Base-by-base conservation (phyloP, 1,140 invertebrate genomes). In the Battus philenor region DNA sequence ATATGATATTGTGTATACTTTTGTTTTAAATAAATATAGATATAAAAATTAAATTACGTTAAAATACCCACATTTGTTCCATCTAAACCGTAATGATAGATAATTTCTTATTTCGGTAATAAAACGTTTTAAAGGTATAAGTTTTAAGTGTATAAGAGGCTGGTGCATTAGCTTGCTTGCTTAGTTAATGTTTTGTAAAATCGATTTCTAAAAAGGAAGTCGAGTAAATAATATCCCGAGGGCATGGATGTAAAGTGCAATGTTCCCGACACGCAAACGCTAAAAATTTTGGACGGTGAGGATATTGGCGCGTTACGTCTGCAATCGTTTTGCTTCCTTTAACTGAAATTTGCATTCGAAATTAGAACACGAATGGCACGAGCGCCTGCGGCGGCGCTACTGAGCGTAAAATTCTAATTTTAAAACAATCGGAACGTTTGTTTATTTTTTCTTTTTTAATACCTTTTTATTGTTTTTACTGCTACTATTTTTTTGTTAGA, bases 301-400 rank as follows among this genome's bases (percentile, higher is more conserved):
- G 33, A 18, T 36, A 36, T 36, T 17, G 16, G 18, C 9, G 22
- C 22, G 22, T 29, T 27, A 41, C 11, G 12, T 10, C 4, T 11
- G 16, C 33, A 16, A 34, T 47, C 18, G 31, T 44, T 49, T 43
- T 59, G 48, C 54, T 63, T 55, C 58, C 26, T 36, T 58, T 59
- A 59, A 58, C 31, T 47, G 47, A 65, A 66, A 77, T 78, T 79
- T 71, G 67, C 74, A 78, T 79, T 64, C 48, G 53, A 77, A 79
- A 82, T 79, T 78, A 67, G 72, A 71, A 64, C 75, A 61, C 55
- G 65, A 66, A 59, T 51, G 63, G 65, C 78, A 82, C 75, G 78
- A 73, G 60, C 69, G 75, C 75, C 66, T 13, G 50, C 52, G 69
- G 75, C 68, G 45, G 47, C 41, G 75, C 77, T 81, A 81, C 77